A percentile compares a stretch with the other conserved stretches of the same genome.
Evolutionary conservation across 2,797 vertebrate genomes (phyloP).

Genomic region (Xenentodon cancila): DNA sequence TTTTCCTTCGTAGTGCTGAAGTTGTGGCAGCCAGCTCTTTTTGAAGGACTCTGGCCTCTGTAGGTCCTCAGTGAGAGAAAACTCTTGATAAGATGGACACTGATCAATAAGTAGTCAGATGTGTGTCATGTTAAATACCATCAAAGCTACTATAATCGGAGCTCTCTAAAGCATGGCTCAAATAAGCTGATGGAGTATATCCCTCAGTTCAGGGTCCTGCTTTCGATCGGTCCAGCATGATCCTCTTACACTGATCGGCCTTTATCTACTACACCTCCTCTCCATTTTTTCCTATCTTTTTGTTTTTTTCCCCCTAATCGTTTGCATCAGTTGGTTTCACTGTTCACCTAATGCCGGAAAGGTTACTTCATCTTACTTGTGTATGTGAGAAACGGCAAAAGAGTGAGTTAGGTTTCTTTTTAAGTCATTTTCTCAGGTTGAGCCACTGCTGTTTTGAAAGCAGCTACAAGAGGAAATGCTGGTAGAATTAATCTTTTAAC

Average conservation of each 20-base stretch:
- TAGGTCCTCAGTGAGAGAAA: background rate
- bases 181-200: constrained; percentile 18
- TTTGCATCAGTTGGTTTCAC: too few species aligned
- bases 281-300: too few species aligned
- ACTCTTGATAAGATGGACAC: constrained; percentile 9
- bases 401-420: background rate
- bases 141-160: constrained; percentile 46
- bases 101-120: constrained; percentile 29
- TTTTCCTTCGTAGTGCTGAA: constrained; percentile 1
- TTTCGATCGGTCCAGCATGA: constrained; percentile 15
- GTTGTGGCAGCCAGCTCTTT: background rate
- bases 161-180: constrained; percentile 13
- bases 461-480: background rate
- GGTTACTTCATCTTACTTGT: too few species aligned
- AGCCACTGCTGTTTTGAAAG: background rate
- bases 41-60: constrained; percentile 3
- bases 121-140: constrained; percentile 9
- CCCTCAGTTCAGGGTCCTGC: constrained; percentile 19
- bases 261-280: too few species aligned
- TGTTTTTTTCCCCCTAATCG: too few species aligned
- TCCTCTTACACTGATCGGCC: constrained; percentile 37
- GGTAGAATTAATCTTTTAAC: background rate
- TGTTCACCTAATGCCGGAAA: too few species aligned
- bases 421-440: background rate
- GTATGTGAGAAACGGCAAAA: too few species aligned